These are phyloP conservation scores for Agapetus fuscipes DNA, from an alignment of 2,888 invertebrate genomes.

Conservation along the genomic window DNA sequence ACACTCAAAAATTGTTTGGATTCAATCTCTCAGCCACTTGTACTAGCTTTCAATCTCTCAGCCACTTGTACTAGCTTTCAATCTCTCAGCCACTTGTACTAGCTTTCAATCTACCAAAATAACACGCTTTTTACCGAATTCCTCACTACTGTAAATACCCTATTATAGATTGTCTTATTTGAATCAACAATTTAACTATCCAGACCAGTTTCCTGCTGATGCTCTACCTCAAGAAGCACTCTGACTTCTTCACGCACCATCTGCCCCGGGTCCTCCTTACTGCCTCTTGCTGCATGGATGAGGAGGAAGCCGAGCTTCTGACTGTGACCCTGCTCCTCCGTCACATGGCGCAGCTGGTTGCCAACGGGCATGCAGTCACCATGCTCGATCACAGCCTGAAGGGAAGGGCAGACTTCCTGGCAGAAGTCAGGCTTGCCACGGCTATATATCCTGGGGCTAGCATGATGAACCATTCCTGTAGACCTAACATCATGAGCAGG, in stretches of 20 bases:
- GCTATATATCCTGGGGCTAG: constrained; percentile 81
- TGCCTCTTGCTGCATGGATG: constrained; percentile 24
- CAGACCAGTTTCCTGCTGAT: constrained; percentile 60
- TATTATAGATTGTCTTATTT: too few relatives aligned
- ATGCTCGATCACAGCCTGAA: constrained; percentile 17
- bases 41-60: too few relatives aligned
- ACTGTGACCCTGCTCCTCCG: constrained; percentile 61
- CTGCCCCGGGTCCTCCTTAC: constrained; percentile 30
- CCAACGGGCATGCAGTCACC: constrained; percentile 64
- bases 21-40: too few relatives aligned
- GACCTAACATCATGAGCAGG: constrained; percentile 69
- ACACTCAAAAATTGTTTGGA: too few relatives aligned
- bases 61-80: too few relatives aligned
- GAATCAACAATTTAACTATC: too few relatives aligned
- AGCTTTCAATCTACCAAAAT: too few relatives aligned
- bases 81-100: too few relatives aligned
- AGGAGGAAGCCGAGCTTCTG: constrained; percentile 35
- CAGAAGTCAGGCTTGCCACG: constrained; percentile 48
- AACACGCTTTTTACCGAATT: too few relatives aligned
- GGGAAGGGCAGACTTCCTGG: constrained; percentile 24
- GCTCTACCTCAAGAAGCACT: constrained; percentile 53
- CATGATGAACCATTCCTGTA: constrained; percentile 90
- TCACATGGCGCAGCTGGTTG: constrained; percentile 70
- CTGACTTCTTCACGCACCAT: constrained; percentile 51
- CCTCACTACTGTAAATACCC: too few relatives aligned